phyloP scores from a whole-genome alignment of 2,888 invertebrate species.

The Acanthosepion lycidas region DNA sequence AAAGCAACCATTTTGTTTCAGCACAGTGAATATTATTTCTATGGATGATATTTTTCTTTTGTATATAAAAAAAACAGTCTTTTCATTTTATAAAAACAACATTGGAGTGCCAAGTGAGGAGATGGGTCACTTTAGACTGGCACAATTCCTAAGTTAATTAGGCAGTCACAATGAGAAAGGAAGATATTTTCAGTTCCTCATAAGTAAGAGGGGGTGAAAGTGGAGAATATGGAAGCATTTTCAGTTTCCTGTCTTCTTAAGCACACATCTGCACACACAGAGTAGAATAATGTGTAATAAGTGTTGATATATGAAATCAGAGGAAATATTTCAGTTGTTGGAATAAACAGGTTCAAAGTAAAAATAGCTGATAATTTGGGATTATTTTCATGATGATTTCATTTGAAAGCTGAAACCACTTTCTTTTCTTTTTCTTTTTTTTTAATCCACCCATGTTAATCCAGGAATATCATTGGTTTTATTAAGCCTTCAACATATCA shows the following conservation, averaged over 20 bases:
- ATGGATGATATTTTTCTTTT: no score
- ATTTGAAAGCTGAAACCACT: not conserved
- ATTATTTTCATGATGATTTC: not conserved
- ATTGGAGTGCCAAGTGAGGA: not conserved
- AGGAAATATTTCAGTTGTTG: not conserved
- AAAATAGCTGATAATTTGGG: not conserved
- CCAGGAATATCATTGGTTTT: not conserved
- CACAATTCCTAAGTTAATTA: not conserved
- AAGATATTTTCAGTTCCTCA: not conserved
- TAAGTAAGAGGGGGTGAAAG: not conserved
- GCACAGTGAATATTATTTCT: no score
- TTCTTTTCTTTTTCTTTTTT: not conserved
- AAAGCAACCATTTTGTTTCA: no score
- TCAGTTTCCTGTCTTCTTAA: not conserved
- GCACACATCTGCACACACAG: not conserved
- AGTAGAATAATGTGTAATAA: not conserved
- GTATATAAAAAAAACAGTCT: no score
- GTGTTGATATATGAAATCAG: not conserved
- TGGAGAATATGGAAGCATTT: slow-evolving; percentile 2
- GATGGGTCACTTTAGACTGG: no score
- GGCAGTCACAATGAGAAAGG: slow-evolving; percentile 33
- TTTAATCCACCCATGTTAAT: not conserved
- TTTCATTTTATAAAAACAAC: no score
- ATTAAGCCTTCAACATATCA: not conserved
- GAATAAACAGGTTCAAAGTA: not conserved